Conservation (phyloP, 2,113 vertebrate species). For the Gnathonemus longibarbis region DNA sequence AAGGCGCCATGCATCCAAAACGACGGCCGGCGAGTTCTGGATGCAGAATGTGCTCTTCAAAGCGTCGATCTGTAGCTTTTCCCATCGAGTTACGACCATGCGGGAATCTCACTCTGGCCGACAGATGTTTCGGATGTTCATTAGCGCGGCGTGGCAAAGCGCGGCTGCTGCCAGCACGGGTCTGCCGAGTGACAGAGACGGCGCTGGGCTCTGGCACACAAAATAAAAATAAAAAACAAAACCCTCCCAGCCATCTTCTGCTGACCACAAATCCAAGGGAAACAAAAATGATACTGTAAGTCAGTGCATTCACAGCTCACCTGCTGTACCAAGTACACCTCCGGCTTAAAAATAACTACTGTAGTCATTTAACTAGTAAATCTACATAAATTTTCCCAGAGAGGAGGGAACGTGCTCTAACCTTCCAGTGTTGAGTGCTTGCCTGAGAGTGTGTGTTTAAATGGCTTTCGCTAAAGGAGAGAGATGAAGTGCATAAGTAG, state of each 20-base stretch:
- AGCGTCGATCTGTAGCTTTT: slow-evolving; percentile 49
- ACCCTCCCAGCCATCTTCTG: neutral
- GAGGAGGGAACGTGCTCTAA: neutral
- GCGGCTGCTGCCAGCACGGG: slow-evolving; percentile 42
- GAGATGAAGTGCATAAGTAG: neutral
- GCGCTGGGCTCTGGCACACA: slow-evolving; percentile 6
- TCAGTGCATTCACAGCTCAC: neutral
- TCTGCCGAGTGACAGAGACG: slow-evolving; percentile 60
- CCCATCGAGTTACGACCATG: slow-evolving; percentile 35
- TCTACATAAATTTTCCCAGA: neutral
- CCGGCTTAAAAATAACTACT: neutral
- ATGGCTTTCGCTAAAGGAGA: neutral
- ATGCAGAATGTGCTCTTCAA: slow-evolving; percentile 53
- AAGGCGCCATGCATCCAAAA: neutral
- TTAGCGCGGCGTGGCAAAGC: slow-evolving; percentile 56
- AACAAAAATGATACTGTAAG: neutral
- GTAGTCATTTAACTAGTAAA: neutral
- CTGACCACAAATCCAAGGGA: neutral
- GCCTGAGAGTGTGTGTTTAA: neutral
- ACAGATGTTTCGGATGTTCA: slow-evolving; percentile 65
- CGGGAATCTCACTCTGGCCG: slow-evolving; percentile 42
- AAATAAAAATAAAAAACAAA: neutral
- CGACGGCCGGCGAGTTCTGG: slow-evolving; percentile 40
- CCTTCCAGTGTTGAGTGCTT: neutral
- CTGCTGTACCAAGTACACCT: neutral